These are phyloP conservation scores for Pomacea maculata DNA, from an alignment of 1,140 invertebrate species.

Conservation along the genomic window DNA sequence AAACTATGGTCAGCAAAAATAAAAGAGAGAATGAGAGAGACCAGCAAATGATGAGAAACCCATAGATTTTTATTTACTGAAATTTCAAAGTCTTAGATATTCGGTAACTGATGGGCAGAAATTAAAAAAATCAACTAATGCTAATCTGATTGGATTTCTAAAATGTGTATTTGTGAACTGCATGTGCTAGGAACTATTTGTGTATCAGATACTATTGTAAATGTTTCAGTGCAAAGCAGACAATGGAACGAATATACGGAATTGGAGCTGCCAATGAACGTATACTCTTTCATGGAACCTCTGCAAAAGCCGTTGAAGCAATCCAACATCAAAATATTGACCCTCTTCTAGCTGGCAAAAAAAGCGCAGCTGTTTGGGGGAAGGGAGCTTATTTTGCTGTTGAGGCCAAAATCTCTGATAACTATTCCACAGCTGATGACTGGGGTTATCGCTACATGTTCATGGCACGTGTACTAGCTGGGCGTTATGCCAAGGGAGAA, in stretches of 20 bases:
- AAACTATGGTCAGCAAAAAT: too few relatives aligned
- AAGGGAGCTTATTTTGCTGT: slow-evolving; percentile 41
- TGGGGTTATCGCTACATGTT: slow-evolving; percentile 33
- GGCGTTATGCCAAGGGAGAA: slow-evolving; percentile 21
- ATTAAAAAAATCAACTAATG: too few relatives aligned
- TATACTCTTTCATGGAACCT: slow-evolving; percentile 39
- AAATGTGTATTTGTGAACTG: too few relatives aligned
- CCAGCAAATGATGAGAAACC: too few relatives aligned
- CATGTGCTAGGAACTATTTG: too few relatives aligned
- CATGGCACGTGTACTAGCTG: slow-evolving; percentile 31
- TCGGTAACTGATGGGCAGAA: too few relatives aligned
- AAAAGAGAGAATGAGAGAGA: too few relatives aligned
- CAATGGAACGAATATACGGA: slow-evolving; percentile 27
- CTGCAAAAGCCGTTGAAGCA: slow-evolving; percentile 18
- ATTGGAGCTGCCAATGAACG: slow-evolving; percentile 33
- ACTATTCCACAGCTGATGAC: slow-evolving; percentile 29
- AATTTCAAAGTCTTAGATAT: too few relatives aligned
- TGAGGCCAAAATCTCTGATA: slow-evolving; percentile 35
- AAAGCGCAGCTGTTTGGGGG: slow-evolving; percentile 33
- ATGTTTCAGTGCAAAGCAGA: slow-evolving; percentile 31
- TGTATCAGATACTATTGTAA: not conserved
- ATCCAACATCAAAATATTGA: slow-evolving; percentile 39
- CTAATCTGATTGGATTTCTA: too few relatives aligned
- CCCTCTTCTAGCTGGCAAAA: slow-evolving; percentile 24
- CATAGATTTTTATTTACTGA: too few relatives aligned